phyloP scores from a whole-genome alignment of 92 coral and sea anemone genomes.

The Zoanthus sansibaricus region DNA sequence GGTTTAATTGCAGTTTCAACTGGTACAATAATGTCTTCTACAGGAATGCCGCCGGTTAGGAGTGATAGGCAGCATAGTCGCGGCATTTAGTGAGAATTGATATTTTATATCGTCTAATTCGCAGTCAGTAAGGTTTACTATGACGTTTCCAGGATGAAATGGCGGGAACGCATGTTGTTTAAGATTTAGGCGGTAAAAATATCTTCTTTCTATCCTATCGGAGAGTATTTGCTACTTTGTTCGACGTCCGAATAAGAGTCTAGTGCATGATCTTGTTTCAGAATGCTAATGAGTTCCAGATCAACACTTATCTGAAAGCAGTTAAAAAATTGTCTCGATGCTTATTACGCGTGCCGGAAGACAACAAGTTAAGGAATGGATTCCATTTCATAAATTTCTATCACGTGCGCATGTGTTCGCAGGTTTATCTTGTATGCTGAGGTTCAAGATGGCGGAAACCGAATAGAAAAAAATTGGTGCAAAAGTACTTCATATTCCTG shows the following conservation, averaged over 20 bases:
- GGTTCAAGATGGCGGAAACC: no score
- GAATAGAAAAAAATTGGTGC: no score
- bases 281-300: conserved; percentile 1
- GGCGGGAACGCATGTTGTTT: background rate
- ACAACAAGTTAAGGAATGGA: no score
- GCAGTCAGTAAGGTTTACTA: background rate
- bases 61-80: background rate
- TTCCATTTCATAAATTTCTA: no score
- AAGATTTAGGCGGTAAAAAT: no score
- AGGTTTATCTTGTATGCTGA: no score
- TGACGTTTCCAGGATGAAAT: background rate
- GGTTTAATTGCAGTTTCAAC: background rate
- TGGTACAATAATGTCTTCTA: background rate
- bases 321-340: no score
- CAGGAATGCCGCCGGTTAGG: background rate
- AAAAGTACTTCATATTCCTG: no score
- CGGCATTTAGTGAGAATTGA: background rate
- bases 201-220: background rate
- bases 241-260: conserved; percentile 1
- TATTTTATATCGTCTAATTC: background rate
- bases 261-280: background rate
- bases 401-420: no score
- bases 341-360: no score
- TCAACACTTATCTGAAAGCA: background rate
- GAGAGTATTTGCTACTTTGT: background rate